phyloP scores from a whole-genome alignment of 2,888 invertebrate genomes.

The Liopterus haemorrhoidalis region DNA sequence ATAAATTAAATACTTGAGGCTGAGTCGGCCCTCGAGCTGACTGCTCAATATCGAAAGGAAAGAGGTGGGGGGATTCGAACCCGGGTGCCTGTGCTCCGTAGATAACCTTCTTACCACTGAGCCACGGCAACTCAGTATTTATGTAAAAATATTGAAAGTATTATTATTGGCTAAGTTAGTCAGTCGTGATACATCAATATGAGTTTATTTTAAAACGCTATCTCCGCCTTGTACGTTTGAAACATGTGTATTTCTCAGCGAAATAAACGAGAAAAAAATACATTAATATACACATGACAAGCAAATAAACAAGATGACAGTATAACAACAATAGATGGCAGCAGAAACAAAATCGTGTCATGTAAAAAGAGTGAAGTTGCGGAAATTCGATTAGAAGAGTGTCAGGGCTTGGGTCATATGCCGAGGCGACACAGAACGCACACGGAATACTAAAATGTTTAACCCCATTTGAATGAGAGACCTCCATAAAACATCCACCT shows the following conservation, averaged over 20 bases:
- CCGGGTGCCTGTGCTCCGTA: no score
- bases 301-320: not conserved
- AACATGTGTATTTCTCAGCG: not conserved
- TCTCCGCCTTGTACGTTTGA: no score
- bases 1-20: no score
- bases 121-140: no score
- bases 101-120: no score
- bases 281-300: not conserved
- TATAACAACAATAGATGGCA: not conserved
- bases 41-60: no score
- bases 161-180: no score
- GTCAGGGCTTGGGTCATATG: constrained; percentile 8
- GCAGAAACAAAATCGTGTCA: not conserved
- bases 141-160: no score
- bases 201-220: no score
- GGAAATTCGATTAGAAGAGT: constrained; percentile 20
- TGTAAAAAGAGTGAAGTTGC: constrained; percentile 1
- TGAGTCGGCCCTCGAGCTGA: no score
- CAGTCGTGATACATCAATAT: no score
- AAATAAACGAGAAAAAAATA: not conserved
- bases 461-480: constrained; percentile 5
- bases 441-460: constrained; percentile 20
- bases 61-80: no score
- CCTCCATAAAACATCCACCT: constrained; percentile 14
- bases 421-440: constrained; percentile 10